These are phyloP conservation scores for Mythimna pallens DNA, from an alignment of 2,888 invertebrate species.

Conservation along the genomic window DNA sequence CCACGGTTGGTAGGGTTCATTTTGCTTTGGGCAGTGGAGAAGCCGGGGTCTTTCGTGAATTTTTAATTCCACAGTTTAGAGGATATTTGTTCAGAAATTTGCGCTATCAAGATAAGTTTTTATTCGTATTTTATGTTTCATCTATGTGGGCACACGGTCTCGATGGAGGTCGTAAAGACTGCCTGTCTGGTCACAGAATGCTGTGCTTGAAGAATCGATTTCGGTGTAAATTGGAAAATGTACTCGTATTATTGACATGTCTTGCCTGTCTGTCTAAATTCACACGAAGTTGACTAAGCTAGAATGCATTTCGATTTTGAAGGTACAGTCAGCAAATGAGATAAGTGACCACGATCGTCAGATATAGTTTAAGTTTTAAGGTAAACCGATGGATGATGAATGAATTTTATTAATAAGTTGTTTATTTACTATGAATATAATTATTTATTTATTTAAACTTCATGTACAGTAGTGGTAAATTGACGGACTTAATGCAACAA, in stretches of 20 bases:
- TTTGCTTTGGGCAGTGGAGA: constrained; percentile 39
- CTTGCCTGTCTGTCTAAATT: neutral
- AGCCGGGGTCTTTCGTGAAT: constrained; percentile 66
- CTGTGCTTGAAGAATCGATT: constrained; percentile 36
- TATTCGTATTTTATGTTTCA: constrained; percentile 61
- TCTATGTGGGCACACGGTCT: constrained; percentile 36
- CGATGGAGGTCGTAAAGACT: constrained; percentile 47
- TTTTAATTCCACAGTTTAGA: constrained; percentile 80
- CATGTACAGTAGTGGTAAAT: too few species aligned
- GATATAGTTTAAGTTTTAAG: too few species aligned
- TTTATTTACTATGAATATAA: too few species aligned
- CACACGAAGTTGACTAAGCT: neutral
- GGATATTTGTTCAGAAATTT: constrained; percentile 80
- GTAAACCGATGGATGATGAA: too few species aligned
- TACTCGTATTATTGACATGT: neutral
- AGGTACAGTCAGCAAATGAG: neutral
- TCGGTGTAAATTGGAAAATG: neutral
- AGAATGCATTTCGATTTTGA: neutral
- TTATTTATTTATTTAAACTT: too few species aligned
- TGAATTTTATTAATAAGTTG: too few species aligned
- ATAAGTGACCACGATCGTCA: too few species aligned
- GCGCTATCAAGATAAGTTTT: constrained; percentile 69
- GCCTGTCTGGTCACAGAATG: constrained; percentile 28
- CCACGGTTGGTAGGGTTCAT: neutral
- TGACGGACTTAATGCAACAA: too few species aligned